Conservation (phyloP, 2,888 invertebrate genomes). For the Pocota personata region DNA sequence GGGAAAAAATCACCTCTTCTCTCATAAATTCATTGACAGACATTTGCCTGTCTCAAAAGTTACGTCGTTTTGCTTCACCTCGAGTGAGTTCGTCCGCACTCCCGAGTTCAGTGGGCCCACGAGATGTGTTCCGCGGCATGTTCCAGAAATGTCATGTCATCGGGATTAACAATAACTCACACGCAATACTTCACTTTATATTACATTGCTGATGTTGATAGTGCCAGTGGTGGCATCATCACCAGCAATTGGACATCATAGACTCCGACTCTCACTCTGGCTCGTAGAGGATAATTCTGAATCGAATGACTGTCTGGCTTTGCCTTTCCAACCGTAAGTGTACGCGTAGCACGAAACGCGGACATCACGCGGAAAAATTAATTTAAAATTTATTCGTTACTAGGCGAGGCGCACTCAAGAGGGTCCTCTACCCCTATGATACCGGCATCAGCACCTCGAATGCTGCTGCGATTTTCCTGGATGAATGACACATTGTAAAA, state of each 20-base stretch:
- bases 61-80: conserved; percentile 2
- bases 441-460: conserved; percentile 3
- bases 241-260: conserved; percentile 31
- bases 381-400: conserved; percentile 66
- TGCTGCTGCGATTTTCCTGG: conserved; percentile 52
- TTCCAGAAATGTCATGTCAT: conserved; percentile 72
- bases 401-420: not conserved
- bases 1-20: not conserved
- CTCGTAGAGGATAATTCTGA: conserved; percentile 49
- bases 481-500: conserved; percentile 71
- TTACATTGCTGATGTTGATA: conserved; percentile 67
- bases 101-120: not conserved
- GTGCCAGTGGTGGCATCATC: conserved; percentile 36
- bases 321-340: conserved; percentile 2
- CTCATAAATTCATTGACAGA: conserved; percentile 53
- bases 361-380: conserved; percentile 59
- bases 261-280: conserved; percentile 23
- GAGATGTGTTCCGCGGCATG: conserved; percentile 37
- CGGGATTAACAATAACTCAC: conserved; percentile 73
- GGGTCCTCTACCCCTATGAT: not conserved
- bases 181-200: conserved; percentile 73
- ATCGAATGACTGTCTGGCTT: conserved; percentile 53
- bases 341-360: not conserved
- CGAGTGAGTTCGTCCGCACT: not conserved
- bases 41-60: conserved; percentile 8